Evolutionary conservation across 2,797 vertebrate genomes (phyloP), one percentile per base, ranked within the genome.

Genomic region (Chanos chanos): DNA sequence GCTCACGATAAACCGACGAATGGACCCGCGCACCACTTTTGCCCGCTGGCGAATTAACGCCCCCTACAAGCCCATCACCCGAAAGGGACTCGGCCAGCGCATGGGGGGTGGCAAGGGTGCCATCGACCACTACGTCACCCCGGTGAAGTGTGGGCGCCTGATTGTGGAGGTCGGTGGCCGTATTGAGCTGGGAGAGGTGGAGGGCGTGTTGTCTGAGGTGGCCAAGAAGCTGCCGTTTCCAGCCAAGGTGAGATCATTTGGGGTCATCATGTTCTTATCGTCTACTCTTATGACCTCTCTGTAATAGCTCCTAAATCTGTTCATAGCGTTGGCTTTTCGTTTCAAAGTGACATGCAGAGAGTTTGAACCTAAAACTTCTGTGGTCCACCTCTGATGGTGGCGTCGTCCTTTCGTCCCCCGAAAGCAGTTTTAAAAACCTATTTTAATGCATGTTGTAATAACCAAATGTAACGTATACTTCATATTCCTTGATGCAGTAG

Each of bases 81-180:
- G 88, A 0, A 99, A 98, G 76, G 80, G 95, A 12, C 68, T 98
- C 1, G 97, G 97, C 0, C 93, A 98, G 39, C 93, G 95, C 1
- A 99, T 99, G 97, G 97, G 97, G 0, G 95, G 97, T 0, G 95
- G 97, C 8, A 99, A 98, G 53, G 96, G 96, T 3, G 93, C 92
- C 60, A 87, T 99, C 0, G 94, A 99, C 59, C 92, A 82, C 77
- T 99, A 96, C 0, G 94, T 98, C 73, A 93, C 94, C 0, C 84
- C 96, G 0, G 85, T 99, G 44, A 92, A 87, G 58, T 77, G 76
- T 0, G 94, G 95, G 0, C 74, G 89, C 4, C 77, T 99, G 1
- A 68, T 99, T 0, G 56, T 97, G 43, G 97, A 99, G 73, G 37
- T 99, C 1, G 96, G 96, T 1, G 97, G 97, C 6, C 89, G 50